Evolutionary conservation across 2,113 vertebrate genomes (phyloP).

Genomic region (Leucopternis melanops): DNA sequence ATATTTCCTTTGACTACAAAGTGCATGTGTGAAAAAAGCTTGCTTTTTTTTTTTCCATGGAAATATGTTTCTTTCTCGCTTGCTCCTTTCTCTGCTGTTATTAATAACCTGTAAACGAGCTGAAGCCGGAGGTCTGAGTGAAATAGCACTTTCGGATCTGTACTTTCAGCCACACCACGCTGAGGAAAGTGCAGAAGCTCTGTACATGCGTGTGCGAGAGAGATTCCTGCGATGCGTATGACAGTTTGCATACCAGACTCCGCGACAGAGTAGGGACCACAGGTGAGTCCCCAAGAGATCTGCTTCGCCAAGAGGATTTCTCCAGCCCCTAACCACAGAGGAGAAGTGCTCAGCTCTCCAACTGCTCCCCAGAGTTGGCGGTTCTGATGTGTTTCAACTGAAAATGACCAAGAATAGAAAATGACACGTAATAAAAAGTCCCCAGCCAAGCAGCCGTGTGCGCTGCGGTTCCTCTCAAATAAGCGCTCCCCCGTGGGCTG

Average conservation of each 20-base stretch:
- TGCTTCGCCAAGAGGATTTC: not conserved
- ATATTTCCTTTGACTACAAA: constrained; percentile 20
- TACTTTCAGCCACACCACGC: not conserved
- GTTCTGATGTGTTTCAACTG: not conserved
- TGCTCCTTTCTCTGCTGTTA: not conserved
- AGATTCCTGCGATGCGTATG: not conserved
- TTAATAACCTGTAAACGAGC: not conserved
- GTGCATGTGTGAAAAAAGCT: not conserved
- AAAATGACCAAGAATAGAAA: not conserved
- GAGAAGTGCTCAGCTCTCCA: not conserved
- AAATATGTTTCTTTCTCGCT: not conserved
- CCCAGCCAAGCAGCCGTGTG: not conserved
- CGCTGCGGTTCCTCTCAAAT: not conserved
- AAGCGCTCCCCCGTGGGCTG: not conserved
- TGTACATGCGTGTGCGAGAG: not conserved
- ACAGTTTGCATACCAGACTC: not conserved
- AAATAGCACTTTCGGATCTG: not conserved
- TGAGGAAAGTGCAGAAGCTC: not conserved
- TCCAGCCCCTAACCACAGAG: not conserved
- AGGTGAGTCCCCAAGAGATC: not conserved
- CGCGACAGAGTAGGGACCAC: not conserved
- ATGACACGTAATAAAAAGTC: not conserved
- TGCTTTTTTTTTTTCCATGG: not conserved
- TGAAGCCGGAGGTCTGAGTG: not conserved
- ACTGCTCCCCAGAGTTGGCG: not conserved